A percentile compares a stretch with the other conserved stretches of the same genome.
Evolutionary conservation across 2,113 vertebrate genomes (phyloP).

Genomic region (Reinhardtius hippoglossoides): DNA sequence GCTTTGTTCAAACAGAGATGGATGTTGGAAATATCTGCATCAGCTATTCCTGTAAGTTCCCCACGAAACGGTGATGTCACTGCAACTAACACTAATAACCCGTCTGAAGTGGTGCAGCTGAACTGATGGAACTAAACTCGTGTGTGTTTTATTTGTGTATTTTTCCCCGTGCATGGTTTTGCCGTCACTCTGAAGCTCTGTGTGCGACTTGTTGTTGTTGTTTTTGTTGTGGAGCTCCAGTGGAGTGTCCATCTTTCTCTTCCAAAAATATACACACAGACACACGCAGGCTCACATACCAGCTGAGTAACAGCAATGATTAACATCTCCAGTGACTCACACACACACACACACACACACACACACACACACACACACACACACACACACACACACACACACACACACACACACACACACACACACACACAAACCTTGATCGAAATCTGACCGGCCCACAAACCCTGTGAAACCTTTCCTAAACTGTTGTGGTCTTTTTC

Average conservation of each 20-base stretch:
- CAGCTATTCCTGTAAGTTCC: conserved; percentile 75
- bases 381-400: not conserved
- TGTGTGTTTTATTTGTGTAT: conserved; percentile 16
- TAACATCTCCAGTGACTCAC: conserved; percentile 63
- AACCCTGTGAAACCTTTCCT: not conserved
- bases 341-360: conserved; percentile 39
- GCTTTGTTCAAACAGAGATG: conserved; percentile 71
- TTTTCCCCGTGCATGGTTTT: conserved; percentile 13
- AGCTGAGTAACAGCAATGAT: conserved; percentile 39
- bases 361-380: conserved; percentile 18
- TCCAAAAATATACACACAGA: conserved; percentile 64
- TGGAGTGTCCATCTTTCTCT: conserved; percentile 32
- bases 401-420: conserved; percentile 30
- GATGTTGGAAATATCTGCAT: conserved; percentile 73
- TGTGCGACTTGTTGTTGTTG: conserved; percentile 24
- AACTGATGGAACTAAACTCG: conserved; percentile 24
- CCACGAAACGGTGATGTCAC: not conserved
- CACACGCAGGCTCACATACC: conserved; percentile 29
- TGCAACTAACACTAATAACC: conserved; percentile 65
- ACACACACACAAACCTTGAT: not conserved
- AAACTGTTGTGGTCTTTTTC: conserved; percentile 4
- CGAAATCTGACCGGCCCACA: conserved; percentile 41
- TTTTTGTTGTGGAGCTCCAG: conserved; percentile 27
- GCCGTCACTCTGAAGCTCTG: not conserved
- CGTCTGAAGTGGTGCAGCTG: conserved; percentile 32